A percentile compares a stretch with the other conserved stretches of the same genome.
phyloP scores from a whole-genome alignment of 2,888 invertebrate species.

The Xestia rhomboidea region DNA sequence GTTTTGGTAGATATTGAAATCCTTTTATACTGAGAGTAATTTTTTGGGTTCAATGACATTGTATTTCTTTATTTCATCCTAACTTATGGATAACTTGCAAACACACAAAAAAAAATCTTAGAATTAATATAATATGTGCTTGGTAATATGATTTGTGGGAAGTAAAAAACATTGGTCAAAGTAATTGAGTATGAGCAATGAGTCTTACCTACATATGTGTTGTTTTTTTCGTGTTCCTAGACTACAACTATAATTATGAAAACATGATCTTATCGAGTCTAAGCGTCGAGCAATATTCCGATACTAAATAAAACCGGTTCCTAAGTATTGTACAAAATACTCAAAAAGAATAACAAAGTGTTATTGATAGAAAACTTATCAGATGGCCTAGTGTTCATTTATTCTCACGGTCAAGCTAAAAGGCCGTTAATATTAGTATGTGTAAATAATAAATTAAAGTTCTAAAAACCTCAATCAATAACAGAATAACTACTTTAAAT shows the following conservation, averaged over 20 bases:
- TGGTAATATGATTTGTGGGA: not conserved
- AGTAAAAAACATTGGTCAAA: not conserved
- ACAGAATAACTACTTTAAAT: conserved; percentile 6
- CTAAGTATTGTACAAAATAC: not conserved
- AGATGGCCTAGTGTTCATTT: conserved; percentile 32
- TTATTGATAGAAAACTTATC: conserved; percentile 29
- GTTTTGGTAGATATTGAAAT: conserved; percentile 2
- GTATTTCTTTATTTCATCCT: not conserved
- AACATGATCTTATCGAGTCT: no score
- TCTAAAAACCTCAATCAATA: conserved; percentile 32
- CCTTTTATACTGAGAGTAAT: not conserved
- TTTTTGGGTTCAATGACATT: conserved; percentile 2
- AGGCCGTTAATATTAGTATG: conserved; percentile 6
- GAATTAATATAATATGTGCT: not conserved
- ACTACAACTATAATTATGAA: not conserved
- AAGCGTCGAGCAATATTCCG: not conserved
- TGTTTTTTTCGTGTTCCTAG: not conserved
- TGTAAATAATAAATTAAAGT: conserved; percentile 40
- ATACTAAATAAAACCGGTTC: not conserved
- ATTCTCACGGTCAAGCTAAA: conserved; percentile 31
- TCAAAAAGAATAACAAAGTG: conserved; percentile 1
- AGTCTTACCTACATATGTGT: no score
- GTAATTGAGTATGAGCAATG: no score
- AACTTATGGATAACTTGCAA: not conserved
- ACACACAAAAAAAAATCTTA: not conserved